Base-by-base conservation (phyloP, 2,888 invertebrate species). In the Eutolmus rufibarbis region DNA sequence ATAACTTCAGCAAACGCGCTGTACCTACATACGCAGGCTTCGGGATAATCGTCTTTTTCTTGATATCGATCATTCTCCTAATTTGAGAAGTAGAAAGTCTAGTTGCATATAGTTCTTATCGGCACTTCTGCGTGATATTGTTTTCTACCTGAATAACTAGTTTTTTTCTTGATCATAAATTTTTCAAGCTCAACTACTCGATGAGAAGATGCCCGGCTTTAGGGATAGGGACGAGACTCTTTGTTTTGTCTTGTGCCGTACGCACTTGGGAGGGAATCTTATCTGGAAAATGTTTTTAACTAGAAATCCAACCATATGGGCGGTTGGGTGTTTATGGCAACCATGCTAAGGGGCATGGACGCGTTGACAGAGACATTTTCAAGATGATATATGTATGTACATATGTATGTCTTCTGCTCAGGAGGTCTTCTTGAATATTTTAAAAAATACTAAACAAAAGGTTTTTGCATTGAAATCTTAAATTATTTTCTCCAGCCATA, bases 31-130 rank as follows among this genome's bases (percentile, higher is more conserved):
- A n/a, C 51, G 8, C 28, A 4, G 19, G 28, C 66, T 28, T 66
- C 66, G 8, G 23, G 19, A 14, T 28, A 28, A 66, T 66, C 66
- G 66, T 66, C 66, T 28, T 78, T 78, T 23, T 78, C 23, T 23
- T 19, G 43, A 78, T 40, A 40, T 78, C 78, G 37, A 78, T 43
- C 23, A 78, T 23, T 78, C 43, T 78, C 78, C 78, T 78, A 78
- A 19, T 78, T 37, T 23, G 78, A 78, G 78, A 78, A 78, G 78
- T 43, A 23, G 78, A 78, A 78, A 78, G 78, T 78, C 78, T 37
- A 40, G 37, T 78, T 78, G 37, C 43, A 23, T 78, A 23, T 23
- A 78, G 78, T 23, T 78, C 78, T 78, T 78, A 78, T 78, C 78
- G 37, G 43, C 23, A 78, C 46, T 66, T 23, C 66, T 23, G 12